phyloP scores from a whole-genome alignment of 2,113 vertebrate genomes.

The Chionomys nivalis region DNA sequence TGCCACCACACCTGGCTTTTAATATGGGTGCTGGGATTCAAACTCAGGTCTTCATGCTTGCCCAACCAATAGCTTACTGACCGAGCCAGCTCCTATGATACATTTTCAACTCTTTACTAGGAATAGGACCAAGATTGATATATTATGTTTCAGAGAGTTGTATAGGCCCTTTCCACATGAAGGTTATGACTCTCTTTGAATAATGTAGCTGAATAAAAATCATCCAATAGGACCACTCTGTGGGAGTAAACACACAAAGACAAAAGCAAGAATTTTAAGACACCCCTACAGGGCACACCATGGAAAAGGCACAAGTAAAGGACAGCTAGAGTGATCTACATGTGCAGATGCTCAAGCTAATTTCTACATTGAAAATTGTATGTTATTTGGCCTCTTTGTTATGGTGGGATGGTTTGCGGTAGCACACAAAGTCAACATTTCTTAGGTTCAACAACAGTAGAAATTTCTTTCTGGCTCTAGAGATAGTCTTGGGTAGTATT shows the following conservation, averaged over 20 bases:
- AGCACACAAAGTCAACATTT: neutral
- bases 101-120: neutral
- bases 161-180: neutral
- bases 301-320: neutral
- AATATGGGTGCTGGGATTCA: neutral
- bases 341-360: constrained; percentile 15
- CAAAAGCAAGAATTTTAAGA: constrained; percentile 7
- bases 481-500: neutral
- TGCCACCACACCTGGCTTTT: neutral
- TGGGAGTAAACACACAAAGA: neutral
- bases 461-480: neutral
- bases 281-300: neutral
- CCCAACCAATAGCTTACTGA: neutral
- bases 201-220: neutral
- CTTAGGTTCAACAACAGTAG: neutral
- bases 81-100: neutral
- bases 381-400: constrained; percentile 33
- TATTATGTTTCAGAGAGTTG: neutral
- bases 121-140: neutral
- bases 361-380: constrained; percentile 31
- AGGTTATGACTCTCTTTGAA: neutral
- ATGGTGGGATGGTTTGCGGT: constrained; percentile 26
- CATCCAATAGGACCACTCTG: neutral
- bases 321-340: neutral
- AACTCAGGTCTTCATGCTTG: neutral